Conservation (phyloP, 2,888 invertebrate genomes). For the Acanthopleura granulata region DNA sequence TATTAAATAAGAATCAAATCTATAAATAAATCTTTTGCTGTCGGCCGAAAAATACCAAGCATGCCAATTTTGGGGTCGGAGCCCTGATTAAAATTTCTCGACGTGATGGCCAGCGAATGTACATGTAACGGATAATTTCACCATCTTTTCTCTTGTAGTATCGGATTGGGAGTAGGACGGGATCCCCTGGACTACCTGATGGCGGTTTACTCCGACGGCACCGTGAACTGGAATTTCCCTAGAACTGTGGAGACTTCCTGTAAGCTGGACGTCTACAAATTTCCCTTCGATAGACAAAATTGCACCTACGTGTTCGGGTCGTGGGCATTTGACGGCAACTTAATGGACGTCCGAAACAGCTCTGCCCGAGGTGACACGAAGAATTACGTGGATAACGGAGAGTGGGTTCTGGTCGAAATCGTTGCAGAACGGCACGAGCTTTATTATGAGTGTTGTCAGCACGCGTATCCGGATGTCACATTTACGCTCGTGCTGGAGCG, state of each 20-base stretch:
- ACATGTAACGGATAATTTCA: no score
- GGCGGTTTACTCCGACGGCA: background rate
- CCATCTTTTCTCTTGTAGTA: background rate
- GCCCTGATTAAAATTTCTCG: no score
- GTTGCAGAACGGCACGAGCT: constrained; percentile 1
- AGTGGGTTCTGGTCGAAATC: constrained; percentile 20
- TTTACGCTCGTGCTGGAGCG: constrained; percentile 25
- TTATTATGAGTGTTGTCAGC: constrained; percentile 22
- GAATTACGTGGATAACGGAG: constrained; percentile 22
- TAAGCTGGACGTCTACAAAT: constrained; percentile 13
- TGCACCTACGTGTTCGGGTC: constrained; percentile 24
- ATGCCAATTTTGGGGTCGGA: no score
- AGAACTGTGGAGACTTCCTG: constrained; percentile 7
- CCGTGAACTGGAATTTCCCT: background rate
- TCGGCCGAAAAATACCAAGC: no score
- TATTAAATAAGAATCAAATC: no score
- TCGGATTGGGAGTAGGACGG: background rate
- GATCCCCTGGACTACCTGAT: background rate
- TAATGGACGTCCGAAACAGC: background rate
- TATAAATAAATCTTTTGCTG: no score
- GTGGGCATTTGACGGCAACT: constrained; percentile 11
- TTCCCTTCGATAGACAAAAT: constrained; percentile 22
- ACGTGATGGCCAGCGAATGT: no score
- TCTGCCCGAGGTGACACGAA: constrained; percentile 12
- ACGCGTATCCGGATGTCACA: constrained; percentile 25